Evolutionary conservation across 2,888 invertebrate genomes (phyloP).

Genomic region (Abrostola triplasia): DNA sequence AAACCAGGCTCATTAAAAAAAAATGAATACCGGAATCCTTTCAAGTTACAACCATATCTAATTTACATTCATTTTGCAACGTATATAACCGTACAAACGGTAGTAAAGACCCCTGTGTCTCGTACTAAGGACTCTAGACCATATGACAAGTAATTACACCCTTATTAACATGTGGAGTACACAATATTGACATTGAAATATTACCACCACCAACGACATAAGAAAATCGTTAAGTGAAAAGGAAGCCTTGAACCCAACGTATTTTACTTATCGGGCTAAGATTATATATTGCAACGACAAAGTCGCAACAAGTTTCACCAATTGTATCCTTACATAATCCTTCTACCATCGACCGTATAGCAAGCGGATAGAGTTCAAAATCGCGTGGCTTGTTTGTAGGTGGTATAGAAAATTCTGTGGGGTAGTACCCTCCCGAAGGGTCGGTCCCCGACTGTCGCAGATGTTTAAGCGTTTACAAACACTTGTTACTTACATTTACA

Average conservation of each 20-base stretch:
- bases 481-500: conserved; percentile 69
- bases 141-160: no score
- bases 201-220: neutral
- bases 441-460: conserved; percentile 64
- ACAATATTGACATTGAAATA: neutral
- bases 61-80: no score
- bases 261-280: conserved; percentile 49
- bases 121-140: no score
- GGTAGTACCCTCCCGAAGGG: conserved; percentile 58
- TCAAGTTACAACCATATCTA: no score
- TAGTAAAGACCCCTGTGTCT: no score
- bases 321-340: conserved; percentile 18
- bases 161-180: no score
- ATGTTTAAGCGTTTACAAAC: conserved; percentile 67
- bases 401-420: conserved; percentile 30
- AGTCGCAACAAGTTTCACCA: conserved; percentile 54
- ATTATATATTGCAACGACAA: conserved; percentile 49
- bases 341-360: neutral
- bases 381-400: conserved; percentile 11
- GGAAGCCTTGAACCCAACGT: conserved; percentile 34
- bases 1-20: no score
- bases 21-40: no score
- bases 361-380: conserved; percentile 24
- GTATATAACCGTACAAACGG: no score
- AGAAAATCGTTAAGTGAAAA: conserved; percentile 35